A percentile compares a stretch with the other conserved stretches of the same genome.
phyloP scores from a whole-genome alignment of 2,888 invertebrate genomes.

The Kuschelorhynchus macadamiae region DNA sequence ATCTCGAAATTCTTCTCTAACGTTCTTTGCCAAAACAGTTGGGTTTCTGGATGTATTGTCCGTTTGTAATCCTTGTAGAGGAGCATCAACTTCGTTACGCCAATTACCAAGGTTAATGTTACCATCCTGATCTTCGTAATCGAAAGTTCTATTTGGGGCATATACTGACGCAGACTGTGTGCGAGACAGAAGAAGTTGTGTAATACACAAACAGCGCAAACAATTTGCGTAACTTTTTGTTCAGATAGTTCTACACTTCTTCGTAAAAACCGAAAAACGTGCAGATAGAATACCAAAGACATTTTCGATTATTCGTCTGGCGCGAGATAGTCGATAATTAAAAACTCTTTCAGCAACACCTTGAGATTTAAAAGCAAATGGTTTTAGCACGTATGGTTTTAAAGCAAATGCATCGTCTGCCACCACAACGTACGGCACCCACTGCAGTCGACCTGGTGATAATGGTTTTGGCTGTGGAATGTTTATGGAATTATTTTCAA shows the following conservation, averaged over 20 bases:
- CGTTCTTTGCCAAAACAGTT: constrained; percentile 5
- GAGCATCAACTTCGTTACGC: constrained; percentile 1
- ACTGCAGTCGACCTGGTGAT: constrained; percentile 22
- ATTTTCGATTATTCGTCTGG: constrained; percentile 44
- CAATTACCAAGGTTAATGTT: constrained; percentile 3
- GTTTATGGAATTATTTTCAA: constrained; percentile 44
- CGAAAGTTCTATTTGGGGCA: constrained; percentile 6
- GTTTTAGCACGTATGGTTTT: constrained; percentile 45
- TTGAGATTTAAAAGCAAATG: constrained; percentile 30
- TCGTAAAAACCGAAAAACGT: constrained; percentile 53
- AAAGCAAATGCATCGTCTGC: constrained; percentile 56
- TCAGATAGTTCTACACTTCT: neutral
- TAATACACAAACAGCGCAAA: constrained; percentile 1
- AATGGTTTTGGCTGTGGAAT: constrained; percentile 47
- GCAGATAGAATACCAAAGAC: constrained; percentile 44
- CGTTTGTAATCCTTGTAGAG: neutral
- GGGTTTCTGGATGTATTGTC: constrained; percentile 1
- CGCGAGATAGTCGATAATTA: constrained; percentile 47
- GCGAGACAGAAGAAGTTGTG: neutral
- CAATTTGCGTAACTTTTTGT: constrained; percentile 13
- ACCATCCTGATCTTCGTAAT: neutral
- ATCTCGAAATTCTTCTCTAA: neutral
- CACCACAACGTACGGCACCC: constrained; percentile 50
- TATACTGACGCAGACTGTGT: constrained; percentile 1
- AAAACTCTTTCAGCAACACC: constrained; percentile 42